phyloP scores from a whole-genome alignment of 2,888 invertebrate genomes.

The Stenodema calcarata region DNA sequence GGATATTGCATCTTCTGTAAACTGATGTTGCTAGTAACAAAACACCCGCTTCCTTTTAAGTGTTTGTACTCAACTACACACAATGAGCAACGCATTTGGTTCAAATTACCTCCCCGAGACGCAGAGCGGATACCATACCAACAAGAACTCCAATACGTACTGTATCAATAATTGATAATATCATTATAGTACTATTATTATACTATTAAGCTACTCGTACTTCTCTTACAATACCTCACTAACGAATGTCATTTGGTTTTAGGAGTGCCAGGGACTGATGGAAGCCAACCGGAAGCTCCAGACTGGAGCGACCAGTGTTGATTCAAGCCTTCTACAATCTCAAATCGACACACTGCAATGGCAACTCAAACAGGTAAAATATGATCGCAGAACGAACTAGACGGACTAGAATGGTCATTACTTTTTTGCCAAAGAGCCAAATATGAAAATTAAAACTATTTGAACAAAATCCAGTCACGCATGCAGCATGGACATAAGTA shows the following conservation, averaged over 20 bases:
- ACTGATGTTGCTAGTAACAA: background rate
- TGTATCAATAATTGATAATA: too few relatives aligned
- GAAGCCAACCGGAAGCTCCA: conserved; percentile 63
- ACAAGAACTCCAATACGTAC: too few relatives aligned
- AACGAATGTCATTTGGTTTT: conserved; percentile 55
- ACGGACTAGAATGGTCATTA: too few relatives aligned
- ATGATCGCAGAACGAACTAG: too few relatives aligned
- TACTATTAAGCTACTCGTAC: too few relatives aligned
- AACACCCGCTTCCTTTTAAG: background rate
- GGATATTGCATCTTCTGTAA: background rate
- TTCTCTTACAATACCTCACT: background rate
- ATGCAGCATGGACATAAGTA: too few relatives aligned
- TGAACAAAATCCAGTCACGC: too few relatives aligned
- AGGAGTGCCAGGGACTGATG: conserved; percentile 63
- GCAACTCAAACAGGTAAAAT: conserved; percentile 73
- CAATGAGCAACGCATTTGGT: background rate
- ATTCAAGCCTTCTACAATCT: conserved; percentile 69
- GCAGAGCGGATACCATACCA: too few relatives aligned
- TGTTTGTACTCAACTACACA: background rate
- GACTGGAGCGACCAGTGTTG: conserved; percentile 61
- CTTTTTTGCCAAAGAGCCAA: too few relatives aligned
- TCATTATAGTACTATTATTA: too few relatives aligned
- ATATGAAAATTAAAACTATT: too few relatives aligned
- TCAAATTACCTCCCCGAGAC: too few relatives aligned
- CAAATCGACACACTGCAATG: conserved; percentile 75